phyloP scores from a whole-genome alignment of 1,140 invertebrate genomes.

The Reticulitermes speratus region DNA sequence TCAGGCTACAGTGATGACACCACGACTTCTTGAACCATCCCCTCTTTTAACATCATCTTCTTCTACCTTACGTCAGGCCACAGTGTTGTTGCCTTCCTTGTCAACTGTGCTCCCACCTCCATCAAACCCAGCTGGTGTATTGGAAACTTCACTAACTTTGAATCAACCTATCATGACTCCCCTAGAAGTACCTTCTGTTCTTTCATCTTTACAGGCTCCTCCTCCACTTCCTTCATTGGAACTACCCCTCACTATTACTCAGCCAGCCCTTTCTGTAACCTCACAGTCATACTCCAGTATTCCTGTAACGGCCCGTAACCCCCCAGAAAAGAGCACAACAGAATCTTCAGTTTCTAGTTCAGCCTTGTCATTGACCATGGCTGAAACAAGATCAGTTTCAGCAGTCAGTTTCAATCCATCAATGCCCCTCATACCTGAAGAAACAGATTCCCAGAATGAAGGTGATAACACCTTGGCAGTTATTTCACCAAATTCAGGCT shows the following conservation, averaged over 20 bases:
- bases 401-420: slow-evolving; percentile 20
- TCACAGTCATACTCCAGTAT: slow-evolving; percentile 5
- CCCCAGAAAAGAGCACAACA: neutral
- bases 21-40: slow-evolving; percentile 38
- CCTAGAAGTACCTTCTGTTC: slow-evolving; percentile 60
- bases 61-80: slow-evolving; percentile 42
- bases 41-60: slow-evolving; percentile 42
- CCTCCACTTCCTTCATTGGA: slow-evolving; percentile 58
- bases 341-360: slow-evolving; percentile 4
- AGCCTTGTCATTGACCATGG: neutral
- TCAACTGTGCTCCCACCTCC: slow-evolving; percentile 49
- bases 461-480: neutral
- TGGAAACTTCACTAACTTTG: slow-evolving; percentile 68
- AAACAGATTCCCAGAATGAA: neutral
- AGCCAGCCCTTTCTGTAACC: slow-evolving; percentile 47
- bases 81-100: slow-evolving; percentile 46
- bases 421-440: slow-evolving; percentile 27
- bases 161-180: slow-evolving; percentile 79
- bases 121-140: slow-evolving; percentile 53
- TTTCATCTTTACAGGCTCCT: slow-evolving; percentile 42
- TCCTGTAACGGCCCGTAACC: neutral
- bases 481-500: too few relatives aligned
- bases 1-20: slow-evolving; percentile 31
- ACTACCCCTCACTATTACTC: slow-evolving; percentile 66
- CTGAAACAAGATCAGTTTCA: neutral